Base-by-base conservation (phyloP, 1,140 invertebrate species). In the Bombus cullumanus region DNA sequence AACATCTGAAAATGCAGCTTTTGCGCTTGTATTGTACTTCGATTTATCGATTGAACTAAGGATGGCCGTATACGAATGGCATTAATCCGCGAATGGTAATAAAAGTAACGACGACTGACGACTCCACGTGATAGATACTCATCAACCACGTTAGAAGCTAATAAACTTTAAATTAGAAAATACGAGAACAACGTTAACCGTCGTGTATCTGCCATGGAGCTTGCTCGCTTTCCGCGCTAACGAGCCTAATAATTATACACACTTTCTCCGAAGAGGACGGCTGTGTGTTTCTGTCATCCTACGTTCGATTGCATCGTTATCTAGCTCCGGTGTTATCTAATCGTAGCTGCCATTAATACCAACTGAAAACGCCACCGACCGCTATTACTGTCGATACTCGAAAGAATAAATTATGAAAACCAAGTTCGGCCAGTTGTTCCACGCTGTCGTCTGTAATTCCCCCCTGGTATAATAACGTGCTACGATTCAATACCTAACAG, bases 361-460 rank as follows among this genome's bases (percentile, higher is more conserved):
- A 9, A 8, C 34, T 31, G 25, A 59, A 28, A 77, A 83, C 82
- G 66, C 66, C 39, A 57, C 25, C 53, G 66, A 47, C 15, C 15
- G 66, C 66, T 59, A 84, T 84, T 83, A 78, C 1, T 25, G 64
- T 84, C 75, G 75, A 59, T 78, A 12, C 47, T 37, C n/a, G 47
- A 79, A 78, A 79, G 82, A 84, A 84, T 84, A 84, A 84, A 84
- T 84, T 71, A 84, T 47, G 64, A 39, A 47, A 79, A 84, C 64
- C 37, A 84, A 71, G 47, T 82, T 18, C 69, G 10, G 1, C 4
- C 2, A 22, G 31, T 4, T 15, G 69, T 81, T 22, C 57, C 43
- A 22, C 4, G 28, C 62, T 8, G 69, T 15, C 22, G n/a, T 3
- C 3, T 15, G 31, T 59, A 28, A 73, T 73, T 34, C 47, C 22